Percentiles rank a stretch among this genome's conserved stretches.
Conservation (phyloP, 1,140 invertebrate genomes). For the Caenorhabditis briggsae region DNA sequence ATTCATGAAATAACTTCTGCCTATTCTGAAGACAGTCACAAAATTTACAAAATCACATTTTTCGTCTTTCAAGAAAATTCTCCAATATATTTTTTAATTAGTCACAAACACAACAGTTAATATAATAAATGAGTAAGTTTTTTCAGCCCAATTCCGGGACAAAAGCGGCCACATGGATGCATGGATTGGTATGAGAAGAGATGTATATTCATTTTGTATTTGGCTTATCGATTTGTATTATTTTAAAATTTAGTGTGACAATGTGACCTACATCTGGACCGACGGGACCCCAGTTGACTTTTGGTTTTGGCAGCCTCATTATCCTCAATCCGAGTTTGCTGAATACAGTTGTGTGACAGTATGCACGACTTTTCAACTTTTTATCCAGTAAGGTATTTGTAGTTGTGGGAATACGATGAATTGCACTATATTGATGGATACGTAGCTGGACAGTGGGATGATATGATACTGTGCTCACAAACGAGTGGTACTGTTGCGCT, state of each 20-base stretch:
- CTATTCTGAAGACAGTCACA: too few species aligned
- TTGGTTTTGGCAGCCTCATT: not conserved
- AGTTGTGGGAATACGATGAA: too few species aligned
- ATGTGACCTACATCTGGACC: not conserved
- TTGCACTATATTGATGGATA: not conserved
- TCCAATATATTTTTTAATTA: too few species aligned
- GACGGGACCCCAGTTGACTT: not conserved
- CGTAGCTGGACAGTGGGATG: slow-evolving; percentile 5
- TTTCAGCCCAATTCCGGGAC: not conserved
- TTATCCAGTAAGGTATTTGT: too few species aligned
- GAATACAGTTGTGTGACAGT: slow-evolving; percentile 19
- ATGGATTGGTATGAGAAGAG: slow-evolving; percentile 12
- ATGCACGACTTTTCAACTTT: not conserved
- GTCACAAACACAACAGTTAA: too few species aligned
- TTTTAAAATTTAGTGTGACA: not conserved
- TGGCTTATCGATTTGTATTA: too few species aligned
- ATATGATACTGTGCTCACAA: not conserved
- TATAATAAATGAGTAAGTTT: not conserved
- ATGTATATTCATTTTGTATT: not conserved
- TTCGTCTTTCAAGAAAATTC: too few species aligned
- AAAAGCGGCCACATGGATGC: not conserved
- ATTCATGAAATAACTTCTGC: too few species aligned
- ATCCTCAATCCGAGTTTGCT: not conserved
- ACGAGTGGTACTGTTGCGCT: not conserved
- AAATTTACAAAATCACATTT: too few species aligned